Percentiles rank a stretch among this genome's conserved stretches.
phyloP scores from a whole-genome alignment of 2,113 vertebrate species.

The Choloepus hoffmanni region DNA sequence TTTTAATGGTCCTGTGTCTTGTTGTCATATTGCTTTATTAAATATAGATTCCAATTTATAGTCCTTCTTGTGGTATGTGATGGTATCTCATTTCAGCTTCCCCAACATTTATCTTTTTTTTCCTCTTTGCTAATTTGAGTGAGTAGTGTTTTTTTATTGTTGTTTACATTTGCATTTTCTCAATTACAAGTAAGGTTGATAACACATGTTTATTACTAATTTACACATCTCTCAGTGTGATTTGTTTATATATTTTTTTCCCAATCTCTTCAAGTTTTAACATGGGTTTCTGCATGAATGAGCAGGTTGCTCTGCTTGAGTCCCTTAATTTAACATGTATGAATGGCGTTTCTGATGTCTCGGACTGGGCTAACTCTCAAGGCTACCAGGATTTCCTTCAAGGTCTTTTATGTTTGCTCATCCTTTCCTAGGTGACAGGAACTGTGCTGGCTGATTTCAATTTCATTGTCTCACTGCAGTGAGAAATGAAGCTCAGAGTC shows the following conservation, averaged over 20 bases:
- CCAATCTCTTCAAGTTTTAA: neutral
- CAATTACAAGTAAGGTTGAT: neutral
- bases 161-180: neutral
- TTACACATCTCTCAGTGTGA: neutral
- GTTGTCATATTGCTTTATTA: neutral
- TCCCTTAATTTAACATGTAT: neutral
- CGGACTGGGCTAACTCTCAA: neutral
- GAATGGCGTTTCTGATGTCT: neutral
- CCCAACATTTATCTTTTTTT: neutral
- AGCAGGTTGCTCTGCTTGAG: neutral
- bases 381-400: neutral
- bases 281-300: neutral
- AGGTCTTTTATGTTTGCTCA: neutral
- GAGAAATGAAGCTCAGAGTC: neutral
- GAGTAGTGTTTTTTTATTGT: conserved; percentile 3
- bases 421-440: neutral
- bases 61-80: neutral
- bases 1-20: neutral
- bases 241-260: neutral
- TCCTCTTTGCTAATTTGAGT: neutral
- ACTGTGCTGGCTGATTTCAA: neutral
- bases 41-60: neutral
- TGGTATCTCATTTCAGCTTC: neutral
- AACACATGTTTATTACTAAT: neutral
- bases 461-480: neutral